phyloP scores from a whole-genome alignment of 30 jellyfish, hydroid and myxozoan species.

The Cassiopea andromeda region DNA sequence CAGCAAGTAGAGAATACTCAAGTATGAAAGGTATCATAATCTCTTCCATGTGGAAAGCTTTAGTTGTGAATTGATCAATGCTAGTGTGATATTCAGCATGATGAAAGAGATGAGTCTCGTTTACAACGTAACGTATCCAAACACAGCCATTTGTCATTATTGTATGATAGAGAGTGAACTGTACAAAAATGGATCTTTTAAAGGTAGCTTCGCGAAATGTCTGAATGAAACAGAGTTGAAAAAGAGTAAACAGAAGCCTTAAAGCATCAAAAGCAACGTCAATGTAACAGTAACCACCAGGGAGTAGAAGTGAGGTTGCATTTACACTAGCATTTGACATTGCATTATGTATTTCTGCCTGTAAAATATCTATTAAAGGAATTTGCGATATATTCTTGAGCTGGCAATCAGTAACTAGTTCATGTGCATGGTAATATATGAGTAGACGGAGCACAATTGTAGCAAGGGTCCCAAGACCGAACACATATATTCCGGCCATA shows the following conservation, averaged over 20 bases:
- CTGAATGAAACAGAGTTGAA: conserved; percentile 44
- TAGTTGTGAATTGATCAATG: conserved; percentile 9
- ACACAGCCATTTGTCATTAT: conserved; percentile 43
- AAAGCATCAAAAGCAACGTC: conserved; percentile 33
- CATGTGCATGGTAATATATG: conserved; percentile 43
- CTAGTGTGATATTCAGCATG: not conserved
- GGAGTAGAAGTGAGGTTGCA: not conserved
- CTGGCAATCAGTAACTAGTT: not conserved
- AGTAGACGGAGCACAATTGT: conserved; percentile 20
- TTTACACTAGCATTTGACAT: not conserved
- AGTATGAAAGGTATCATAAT: conserved; percentile 57
- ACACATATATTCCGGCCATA: conserved; percentile 62
- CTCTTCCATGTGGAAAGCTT: conserved; percentile 15
- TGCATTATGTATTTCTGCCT: not conserved
- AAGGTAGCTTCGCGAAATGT: conserved; percentile 55
- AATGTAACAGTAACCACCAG: conserved; percentile 24
- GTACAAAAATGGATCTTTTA: not conserved
- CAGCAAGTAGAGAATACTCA: conserved; percentile 64
- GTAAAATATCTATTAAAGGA: not conserved
- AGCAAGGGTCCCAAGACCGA: conserved; percentile 62
- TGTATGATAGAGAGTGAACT: conserved; percentile 36
- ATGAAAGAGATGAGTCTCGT: conserved; percentile 49
- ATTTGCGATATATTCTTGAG: not conserved
- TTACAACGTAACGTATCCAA: conserved; percentile 44
- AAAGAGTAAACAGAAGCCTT: conserved; percentile 35